Base-by-base conservation (phyloP, 1,140 invertebrate species). In the Bombus waltoni region DNA sequence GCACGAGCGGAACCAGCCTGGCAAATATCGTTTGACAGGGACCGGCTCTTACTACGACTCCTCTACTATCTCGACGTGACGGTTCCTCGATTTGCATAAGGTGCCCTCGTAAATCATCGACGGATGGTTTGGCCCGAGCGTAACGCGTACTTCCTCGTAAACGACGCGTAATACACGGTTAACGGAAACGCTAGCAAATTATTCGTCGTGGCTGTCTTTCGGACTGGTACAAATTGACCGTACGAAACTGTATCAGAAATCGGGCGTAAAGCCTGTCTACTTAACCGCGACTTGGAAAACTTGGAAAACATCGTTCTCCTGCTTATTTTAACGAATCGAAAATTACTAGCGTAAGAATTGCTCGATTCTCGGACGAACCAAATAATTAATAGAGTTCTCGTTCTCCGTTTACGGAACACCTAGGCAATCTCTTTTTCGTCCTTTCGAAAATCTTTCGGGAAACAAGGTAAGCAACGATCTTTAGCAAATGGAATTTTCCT, bases 41-140 rank as follows among this genome's bases (percentile, higher is more conserved):
- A 5, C 53, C 62, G n/a, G 11, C 11, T 81, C 32, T 62, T 53
- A 22, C 18, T 53, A 53, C 47, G 47, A 18, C 18, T 32, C 57
- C 22, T 47, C 22, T 47, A 18, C n/a, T 22, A 0, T 32, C 75
- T 8, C 25, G 44, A 44, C n/a, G 25, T 35, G 18, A 22, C 25
- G 66, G 32, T 40, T 66, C 53, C 28, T 65, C 72, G 42, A 89
- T 88, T 88, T 88, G 83, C 87, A 88, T 88, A 87, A 88, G 82
- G 65, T 72, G 82, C 62, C 74, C 83, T 85, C 82, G 53, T 88
- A 89, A 89, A 89, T 89, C 87, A 89, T 82, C 70, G 59, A 47
- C 70, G 76, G 10, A 42, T 38, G 82, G 38, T 71, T 32, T 28
- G 65, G n/a, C 35, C 62, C 40, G 62, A 13, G 57, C 28, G 5